Evolutionary conservation across 2,113 vertebrate genomes (phyloP), one percentile per base, ranked within the genome.

Genomic region (Athene noctua): DNA sequence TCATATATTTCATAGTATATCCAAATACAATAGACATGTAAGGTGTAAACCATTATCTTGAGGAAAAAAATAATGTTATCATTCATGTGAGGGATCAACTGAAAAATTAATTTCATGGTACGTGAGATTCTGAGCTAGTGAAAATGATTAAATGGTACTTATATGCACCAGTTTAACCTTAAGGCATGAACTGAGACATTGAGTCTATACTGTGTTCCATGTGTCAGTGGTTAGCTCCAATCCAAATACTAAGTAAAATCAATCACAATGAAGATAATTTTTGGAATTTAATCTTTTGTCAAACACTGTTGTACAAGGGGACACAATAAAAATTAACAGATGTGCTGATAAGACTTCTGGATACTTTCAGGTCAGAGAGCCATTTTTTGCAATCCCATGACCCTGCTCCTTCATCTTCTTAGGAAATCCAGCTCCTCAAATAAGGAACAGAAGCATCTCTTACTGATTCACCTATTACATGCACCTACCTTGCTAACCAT

Each of bases 81-180:
- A 91, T 88, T 94, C 74, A 82, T 75, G 51, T 88, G 91, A 95
- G 10, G 80, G 80, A 88, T 72, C 61, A 94, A 58, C 86, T 92
- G 77, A 96, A 89, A 97, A 96, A 87, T 84, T 94, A 90, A 68
- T 94, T 97, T 96, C 81, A 95, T 96, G 86, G 88, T 94, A 92
- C 0, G 5, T 83, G 91, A 86, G 61, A 96, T 92, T 92, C 66
- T 88, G 73, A 92, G 70, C 27, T 38, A 73, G 49, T 54, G 90
- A 84, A 94, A 94, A 92, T 86, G 25, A 92, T 75, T 79, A 73
- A 87, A 38, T 66, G 30, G 29, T 84, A 92, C 70, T 84, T 94
- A 68, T 2, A 72, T 29, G 52, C 38, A 75, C 20, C 42, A 83
- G 51, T 83, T 78, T 66, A 88, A 94, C 63, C 59, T 78, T 77